phyloP scores from a whole-genome alignment of 2,888 invertebrate species.

The Cataglyphis rosenhaueri region DNA sequence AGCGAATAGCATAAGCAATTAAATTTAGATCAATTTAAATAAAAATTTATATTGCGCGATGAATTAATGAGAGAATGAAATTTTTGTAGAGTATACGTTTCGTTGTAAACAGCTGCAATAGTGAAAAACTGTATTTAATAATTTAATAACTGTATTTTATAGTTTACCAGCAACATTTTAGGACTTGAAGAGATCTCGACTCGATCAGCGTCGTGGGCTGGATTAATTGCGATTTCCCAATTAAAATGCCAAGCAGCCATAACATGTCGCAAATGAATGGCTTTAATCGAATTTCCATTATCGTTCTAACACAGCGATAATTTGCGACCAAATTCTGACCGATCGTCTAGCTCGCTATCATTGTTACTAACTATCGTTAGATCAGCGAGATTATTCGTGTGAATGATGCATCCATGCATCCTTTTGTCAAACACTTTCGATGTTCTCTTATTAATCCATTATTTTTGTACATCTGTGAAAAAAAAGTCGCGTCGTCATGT shows the following conservation, averaged over 20 bases:
- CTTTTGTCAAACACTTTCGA: neutral
- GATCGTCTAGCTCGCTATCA: constrained; percentile 55
- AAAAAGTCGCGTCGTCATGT: constrained; percentile 64
- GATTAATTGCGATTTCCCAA: constrained; percentile 81
- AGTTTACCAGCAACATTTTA: neutral
- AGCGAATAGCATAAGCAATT: neutral
- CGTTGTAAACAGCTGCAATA: neutral
- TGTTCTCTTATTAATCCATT: constrained; percentile 16
- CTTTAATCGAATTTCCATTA: constrained; percentile 83
- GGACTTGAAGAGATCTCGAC: constrained; percentile 38
- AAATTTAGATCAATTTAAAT: neutral
- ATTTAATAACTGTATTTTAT: neutral
- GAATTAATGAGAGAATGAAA: neutral
- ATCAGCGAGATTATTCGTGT: constrained; percentile 35
- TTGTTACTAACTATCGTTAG: constrained; percentile 61
- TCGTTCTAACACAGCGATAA: constrained; percentile 79
- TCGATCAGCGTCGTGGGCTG: constrained; percentile 51
- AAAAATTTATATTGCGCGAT: neutral
- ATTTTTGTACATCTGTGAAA: constrained; percentile 57
- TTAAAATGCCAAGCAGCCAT: constrained; percentile 78
- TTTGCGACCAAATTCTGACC: constrained; percentile 78
- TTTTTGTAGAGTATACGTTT: neutral
- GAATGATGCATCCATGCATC: constrained; percentile 18
- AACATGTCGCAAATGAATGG: constrained; percentile 78
- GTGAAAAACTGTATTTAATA: neutral